A percentile compares a stretch with the other conserved stretches of the same genome.
These are phyloP conservation scores for Lamprologus lemairii DNA, from an alignment of 2,113 vertebrate species.

Conservation along the genomic window DNA sequence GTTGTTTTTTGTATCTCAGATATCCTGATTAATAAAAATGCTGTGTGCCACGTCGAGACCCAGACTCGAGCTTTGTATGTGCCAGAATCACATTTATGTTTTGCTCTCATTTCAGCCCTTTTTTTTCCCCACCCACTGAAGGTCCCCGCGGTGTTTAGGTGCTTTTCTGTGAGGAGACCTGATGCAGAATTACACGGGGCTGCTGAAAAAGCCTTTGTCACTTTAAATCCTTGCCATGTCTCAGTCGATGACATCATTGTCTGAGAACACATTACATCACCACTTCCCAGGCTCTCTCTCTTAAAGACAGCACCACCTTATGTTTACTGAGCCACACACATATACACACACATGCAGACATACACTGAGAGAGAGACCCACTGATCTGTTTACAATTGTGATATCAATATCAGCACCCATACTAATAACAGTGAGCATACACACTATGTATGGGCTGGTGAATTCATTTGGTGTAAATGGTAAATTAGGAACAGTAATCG, in stretches of 20 bases:
- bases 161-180: constrained; percentile 35
- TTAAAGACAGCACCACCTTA: constrained; percentile 69
- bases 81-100: background rate
- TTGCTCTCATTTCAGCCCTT: background rate
- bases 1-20: constrained; percentile 30
- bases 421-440: constrained; percentile 1
- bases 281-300: constrained; percentile 70
- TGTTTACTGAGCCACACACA: constrained; percentile 50
- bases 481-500: background rate
- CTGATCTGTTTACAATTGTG: constrained; percentile 49
- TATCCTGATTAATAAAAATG: constrained; percentile 48
- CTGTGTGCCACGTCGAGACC: background rate
- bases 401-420: constrained; percentile 26
- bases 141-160: constrained; percentile 9
- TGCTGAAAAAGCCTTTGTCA: constrained; percentile 65
- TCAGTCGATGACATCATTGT: constrained; percentile 78
- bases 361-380: constrained; percentile 13
- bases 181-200: constrained; percentile 46
- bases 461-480: background rate
- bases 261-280: constrained; percentile 81
- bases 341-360: background rate
- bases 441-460: background rate
- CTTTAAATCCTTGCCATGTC: constrained; percentile 70
- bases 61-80: background rate
- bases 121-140: background rate